These are phyloP conservation scores for Catamblyrhynchus diadema DNA, from an alignment of 2,797 vertebrate species.

Conservation along the genomic window DNA sequence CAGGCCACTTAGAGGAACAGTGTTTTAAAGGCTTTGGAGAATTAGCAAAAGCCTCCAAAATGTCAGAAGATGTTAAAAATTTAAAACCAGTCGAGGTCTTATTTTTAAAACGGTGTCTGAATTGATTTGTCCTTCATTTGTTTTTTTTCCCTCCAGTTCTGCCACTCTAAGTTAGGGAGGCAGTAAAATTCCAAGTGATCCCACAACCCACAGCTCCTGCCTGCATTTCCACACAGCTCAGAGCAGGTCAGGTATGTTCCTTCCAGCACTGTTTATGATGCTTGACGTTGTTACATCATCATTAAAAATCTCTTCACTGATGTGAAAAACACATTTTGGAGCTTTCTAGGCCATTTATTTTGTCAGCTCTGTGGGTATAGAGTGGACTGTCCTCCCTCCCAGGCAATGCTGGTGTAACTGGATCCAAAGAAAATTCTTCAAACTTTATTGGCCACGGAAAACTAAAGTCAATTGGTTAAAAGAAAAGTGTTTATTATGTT, in stretches of 20 bases:
- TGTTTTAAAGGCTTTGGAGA: constrained; percentile 5
- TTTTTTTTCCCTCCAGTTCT: neutral
- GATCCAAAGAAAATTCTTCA: constrained; percentile 67
- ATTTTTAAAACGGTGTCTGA: constrained; percentile 6
- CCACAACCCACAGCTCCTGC: neutral
- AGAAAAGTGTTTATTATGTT: constrained; percentile 60
- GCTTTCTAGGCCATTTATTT: constrained; percentile 59
- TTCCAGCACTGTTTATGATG: constrained; percentile 41
- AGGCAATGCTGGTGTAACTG: constrained; percentile 34
- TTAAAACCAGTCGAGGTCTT: neutral
- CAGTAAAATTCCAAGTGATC: neutral
- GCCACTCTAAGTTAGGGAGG: neutral
- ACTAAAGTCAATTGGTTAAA: constrained; percentile 51
- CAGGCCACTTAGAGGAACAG: neutral
- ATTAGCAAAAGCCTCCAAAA: constrained; percentile 47
- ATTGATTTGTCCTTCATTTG: constrained; percentile 15
- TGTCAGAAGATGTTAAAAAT: constrained; percentile 43
- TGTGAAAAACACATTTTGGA: constrained; percentile 56
- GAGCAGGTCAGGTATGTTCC: neutral
- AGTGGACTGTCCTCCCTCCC: constrained; percentile 38
- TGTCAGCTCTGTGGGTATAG: neutral
- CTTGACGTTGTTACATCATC: constrained; percentile 49
- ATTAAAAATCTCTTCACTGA: constrained; percentile 39
- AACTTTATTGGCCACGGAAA: constrained; percentile 59
- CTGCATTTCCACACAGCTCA: neutral